Base-by-base conservation (phyloP, 2,797 vertebrate genomes). In the Tarsius wallacei region DNA sequence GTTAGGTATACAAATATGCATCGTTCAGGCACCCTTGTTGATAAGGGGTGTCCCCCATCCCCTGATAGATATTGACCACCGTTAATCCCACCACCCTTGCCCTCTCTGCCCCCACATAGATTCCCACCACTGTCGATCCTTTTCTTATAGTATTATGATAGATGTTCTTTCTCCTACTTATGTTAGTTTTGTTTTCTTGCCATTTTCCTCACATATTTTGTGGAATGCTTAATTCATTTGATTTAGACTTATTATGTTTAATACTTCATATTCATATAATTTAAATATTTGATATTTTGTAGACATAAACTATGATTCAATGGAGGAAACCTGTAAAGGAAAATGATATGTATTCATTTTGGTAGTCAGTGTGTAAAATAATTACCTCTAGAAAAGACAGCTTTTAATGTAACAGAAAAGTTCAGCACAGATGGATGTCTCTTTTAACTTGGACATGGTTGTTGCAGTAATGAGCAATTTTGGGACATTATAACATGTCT, bases 371-470 rank as follows among this genome's bases (percentile, higher is more conserved):
- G 51, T 63, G 2, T 47, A 96, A 76, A 98, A 89, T 95, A 28
- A 96, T 96, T 17, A 3, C 95, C 96, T 98, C 64, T 77, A 84
- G 71, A 94, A 96, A 80, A 83, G 33, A 2, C 24, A 90, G 51
- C 47, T 74, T 93, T 87, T 95, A 78, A 82, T 92, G 55, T 94
- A 61, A 96, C 42, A 81, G 57, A 70, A 94, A 97, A 77, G 47
- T 89, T 94, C 78, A 77, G 42, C 71, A 61, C 68, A 96, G 90
- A 59, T 91, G 83, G 80, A 0, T 93, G 3, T 33, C 78, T 93
- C 96, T 93, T 98, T 98, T 93, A 94, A 98, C 96, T 97, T 88
- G 66, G 78, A 96, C 94, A 59, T 71, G 77, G n/a, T 68, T 74
- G 4, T 92, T 98, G 94, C 63, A 1, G 0, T 97, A 98, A 98